Evolutionary conservation across 2,113 vertebrate genomes (phyloP).

Genomic region (Uropsilus gracilis): DNA sequence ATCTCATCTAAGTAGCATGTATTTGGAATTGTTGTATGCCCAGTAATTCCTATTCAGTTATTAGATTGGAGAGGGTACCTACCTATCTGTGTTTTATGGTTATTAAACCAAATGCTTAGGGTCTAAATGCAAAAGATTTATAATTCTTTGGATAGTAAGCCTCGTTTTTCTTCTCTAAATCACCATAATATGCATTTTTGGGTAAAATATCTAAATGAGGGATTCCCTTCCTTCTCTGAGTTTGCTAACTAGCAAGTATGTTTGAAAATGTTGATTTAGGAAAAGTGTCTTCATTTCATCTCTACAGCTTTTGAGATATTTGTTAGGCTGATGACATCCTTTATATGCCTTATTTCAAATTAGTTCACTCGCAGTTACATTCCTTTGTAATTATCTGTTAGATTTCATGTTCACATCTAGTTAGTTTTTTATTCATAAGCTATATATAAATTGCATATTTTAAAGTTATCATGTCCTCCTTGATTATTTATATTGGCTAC

Average conservation of each 20-base stretch:
- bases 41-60: neutral
- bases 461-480: neutral
- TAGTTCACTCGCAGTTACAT: neutral
- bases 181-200: neutral
- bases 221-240: neutral
- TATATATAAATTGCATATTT: neutral
- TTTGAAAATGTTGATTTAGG: neutral
- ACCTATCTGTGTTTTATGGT: neutral
- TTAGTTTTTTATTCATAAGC: neutral
- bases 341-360: slow-evolving; percentile 13
- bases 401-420: neutral
- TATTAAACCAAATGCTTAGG: neutral
- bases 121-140: neutral
- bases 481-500: neutral
- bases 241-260: neutral
- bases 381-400: slow-evolving; percentile 42
- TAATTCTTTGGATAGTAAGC: neutral
- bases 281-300: neutral
- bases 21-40: slow-evolving; percentile 36
- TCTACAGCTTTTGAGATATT: slow-evolving; percentile 28
- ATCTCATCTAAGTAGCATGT: slow-evolving; percentile 53
- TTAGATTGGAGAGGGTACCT: neutral
- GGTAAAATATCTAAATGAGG: neutral
- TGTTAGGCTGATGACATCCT: neutral
- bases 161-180: neutral